phyloP scores from a whole-genome alignment of 2,113 vertebrate genomes.

The Plotosus lineatus region DNA sequence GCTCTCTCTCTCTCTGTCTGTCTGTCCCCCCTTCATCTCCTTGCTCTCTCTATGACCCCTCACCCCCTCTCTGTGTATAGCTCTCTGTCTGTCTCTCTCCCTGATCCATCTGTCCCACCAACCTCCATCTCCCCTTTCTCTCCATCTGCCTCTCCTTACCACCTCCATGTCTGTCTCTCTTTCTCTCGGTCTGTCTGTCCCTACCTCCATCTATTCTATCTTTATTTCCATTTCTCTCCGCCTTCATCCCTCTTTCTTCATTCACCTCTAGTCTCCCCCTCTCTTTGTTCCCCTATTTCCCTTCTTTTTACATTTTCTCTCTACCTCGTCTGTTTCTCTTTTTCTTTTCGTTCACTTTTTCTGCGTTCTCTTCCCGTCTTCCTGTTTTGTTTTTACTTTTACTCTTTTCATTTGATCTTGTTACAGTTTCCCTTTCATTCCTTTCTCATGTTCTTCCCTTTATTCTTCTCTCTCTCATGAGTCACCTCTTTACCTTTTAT shows the following conservation, averaged over 20 bases:
- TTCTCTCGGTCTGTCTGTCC: background rate
- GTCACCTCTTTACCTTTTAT: background rate
- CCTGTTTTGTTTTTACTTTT: too few relatives aligned
- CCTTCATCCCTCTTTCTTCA: background rate
- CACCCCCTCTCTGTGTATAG: background rate
- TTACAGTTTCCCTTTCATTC: conserved; percentile 1
- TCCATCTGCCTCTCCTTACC: background rate
- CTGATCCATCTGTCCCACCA: background rate
- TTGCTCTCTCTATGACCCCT: background rate
- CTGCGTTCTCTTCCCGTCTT: background rate
- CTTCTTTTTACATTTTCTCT: background rate
- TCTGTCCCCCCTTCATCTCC: background rate
- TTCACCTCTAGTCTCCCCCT: background rate
- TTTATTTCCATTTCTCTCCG: background rate
- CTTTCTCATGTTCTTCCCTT: background rate
- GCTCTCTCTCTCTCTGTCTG: background rate
- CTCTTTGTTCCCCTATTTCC: too few relatives aligned
- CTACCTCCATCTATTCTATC: background rate
- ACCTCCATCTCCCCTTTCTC: background rate
- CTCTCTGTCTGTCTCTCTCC: background rate
- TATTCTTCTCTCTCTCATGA: too few relatives aligned
- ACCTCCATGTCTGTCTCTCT: background rate
- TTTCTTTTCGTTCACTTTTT: background rate
- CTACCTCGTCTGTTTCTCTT: too few relatives aligned
- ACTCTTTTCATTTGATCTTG: too few relatives aligned